A percentile compares a stretch with the other conserved stretches of the same genome.
Conservation (phyloP, 2,797 vertebrate species). For the Gadopsis marmoratus region DNA sequence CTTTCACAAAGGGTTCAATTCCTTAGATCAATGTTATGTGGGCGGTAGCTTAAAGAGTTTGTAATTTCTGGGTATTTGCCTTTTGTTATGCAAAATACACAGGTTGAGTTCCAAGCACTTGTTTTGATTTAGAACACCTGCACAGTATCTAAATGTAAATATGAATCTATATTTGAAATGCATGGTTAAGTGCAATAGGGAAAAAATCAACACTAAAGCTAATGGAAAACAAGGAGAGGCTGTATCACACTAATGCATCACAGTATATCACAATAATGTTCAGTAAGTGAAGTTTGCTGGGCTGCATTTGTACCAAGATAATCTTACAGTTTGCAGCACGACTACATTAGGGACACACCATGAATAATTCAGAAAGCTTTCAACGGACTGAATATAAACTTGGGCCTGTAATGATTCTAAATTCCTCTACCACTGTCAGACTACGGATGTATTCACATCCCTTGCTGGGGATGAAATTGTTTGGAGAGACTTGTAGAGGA, state of each 20-base stretch:
- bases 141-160: slow-evolving; percentile 61
- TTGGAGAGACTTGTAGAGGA: slow-evolving; percentile 76
- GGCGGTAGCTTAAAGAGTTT: slow-evolving; percentile 56
- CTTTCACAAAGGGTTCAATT: slow-evolving; percentile 61
- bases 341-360: slow-evolving; percentile 75
- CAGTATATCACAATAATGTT: slow-evolving; percentile 59
- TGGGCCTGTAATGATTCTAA: slow-evolving; percentile 77
- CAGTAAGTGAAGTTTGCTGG: slow-evolving; percentile 60
- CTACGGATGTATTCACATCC: slow-evolving; percentile 73
- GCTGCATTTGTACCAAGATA: slow-evolving; percentile 66
- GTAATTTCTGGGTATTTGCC: slow-evolving; percentile 50
- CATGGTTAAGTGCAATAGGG: slow-evolving; percentile 59
- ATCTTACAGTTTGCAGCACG: slow-evolving; percentile 72
- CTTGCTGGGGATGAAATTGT: slow-evolving; percentile 77
- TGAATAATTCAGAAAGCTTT: slow-evolving; percentile 82
- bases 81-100: slow-evolving; percentile 58
- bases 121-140: slow-evolving; percentile 50
- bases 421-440: slow-evolving; percentile 75
- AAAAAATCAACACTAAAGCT: slow-evolving; percentile 66
- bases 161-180: slow-evolving; percentile 59
- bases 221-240: slow-evolving; percentile 68
- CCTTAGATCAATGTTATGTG: slow-evolving; percentile 67
- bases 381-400: slow-evolving; percentile 74
- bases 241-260: slow-evolving; percentile 64
- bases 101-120: slow-evolving; percentile 38